Evolutionary conservation across 2,888 invertebrate genomes (phyloP).

Genomic region (Lottia gigantea): DNA sequence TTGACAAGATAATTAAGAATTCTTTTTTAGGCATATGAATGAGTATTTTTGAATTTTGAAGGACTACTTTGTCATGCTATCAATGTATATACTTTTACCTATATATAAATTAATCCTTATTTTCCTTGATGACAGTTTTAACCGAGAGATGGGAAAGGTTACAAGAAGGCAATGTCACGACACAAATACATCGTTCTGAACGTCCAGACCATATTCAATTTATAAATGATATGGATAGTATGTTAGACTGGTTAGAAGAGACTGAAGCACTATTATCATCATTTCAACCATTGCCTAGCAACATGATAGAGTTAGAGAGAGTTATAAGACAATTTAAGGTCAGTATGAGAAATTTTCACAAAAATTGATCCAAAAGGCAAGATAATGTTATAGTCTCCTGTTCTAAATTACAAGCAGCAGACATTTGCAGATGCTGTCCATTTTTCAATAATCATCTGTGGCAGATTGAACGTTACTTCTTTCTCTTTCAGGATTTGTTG

Average conservation of each 20-base stretch:
- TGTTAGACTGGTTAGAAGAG: conserved; percentile 63
- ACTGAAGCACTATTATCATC: conserved; percentile 53
- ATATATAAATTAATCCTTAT: too few species aligned
- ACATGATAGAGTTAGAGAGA: conserved; percentile 56
- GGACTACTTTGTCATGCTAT: too few species aligned
- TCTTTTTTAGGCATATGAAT: too few species aligned
- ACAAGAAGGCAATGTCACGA: conserved; percentile 53
- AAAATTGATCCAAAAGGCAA: too few species aligned
- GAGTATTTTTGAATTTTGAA: too few species aligned
- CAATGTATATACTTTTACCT: too few species aligned
- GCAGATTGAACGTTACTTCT: background rate
- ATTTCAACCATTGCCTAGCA: conserved; percentile 45
- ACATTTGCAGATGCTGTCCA: too few species aligned
- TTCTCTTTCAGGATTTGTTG: conserved; percentile 78
- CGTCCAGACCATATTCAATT: conserved; percentile 62
- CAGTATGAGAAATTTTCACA: conserved; percentile 16
- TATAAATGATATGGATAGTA: conserved; percentile 55
- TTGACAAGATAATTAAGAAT: too few species aligned
- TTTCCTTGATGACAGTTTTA: conserved; percentile 40
- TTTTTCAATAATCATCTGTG: too few species aligned
- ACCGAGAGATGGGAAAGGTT: conserved; percentile 61
- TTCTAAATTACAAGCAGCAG: too few species aligned
- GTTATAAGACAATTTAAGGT: conserved; percentile 81
- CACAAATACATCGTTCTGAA: conserved; percentile 74
- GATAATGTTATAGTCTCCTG: too few species aligned